phyloP scores from a whole-genome alignment of 2,797 vertebrate species.

The Sebastes kiyomatsui region DNA sequence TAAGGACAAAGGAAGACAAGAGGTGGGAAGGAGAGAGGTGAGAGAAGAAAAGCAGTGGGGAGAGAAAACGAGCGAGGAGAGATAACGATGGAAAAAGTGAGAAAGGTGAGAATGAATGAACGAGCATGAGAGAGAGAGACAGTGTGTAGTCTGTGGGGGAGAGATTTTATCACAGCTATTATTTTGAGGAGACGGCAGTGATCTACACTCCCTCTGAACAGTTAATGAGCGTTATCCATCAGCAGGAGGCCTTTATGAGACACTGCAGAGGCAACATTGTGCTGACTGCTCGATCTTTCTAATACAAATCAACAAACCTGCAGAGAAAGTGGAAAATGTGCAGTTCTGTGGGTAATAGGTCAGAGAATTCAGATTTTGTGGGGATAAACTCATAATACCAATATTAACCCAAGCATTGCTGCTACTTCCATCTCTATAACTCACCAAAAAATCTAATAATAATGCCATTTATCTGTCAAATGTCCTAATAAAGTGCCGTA shows the following conservation, averaged over 20 bases:
- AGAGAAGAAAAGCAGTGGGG: background rate
- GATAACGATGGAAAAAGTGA: conserved; percentile 12
- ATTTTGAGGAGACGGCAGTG: conserved; percentile 71
- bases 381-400: background rate
- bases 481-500: background rate
- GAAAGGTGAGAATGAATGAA: background rate
- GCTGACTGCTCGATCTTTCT: conserved; percentile 65
- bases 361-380: conserved; percentile 7
- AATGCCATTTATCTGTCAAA: background rate
- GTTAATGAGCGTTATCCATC: conserved; percentile 79
- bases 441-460: background rate
- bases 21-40: background rate
- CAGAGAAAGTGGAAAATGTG: conserved; percentile 45
- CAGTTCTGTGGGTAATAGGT: conserved; percentile 34
- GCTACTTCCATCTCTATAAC: background rate
- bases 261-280: conserved; percentile 73
- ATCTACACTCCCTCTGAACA: conserved; percentile 63
- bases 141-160: conserved; percentile 27
- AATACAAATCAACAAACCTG: conserved; percentile 66
- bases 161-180: conserved; percentile 72
- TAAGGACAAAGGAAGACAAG: conserved; percentile 11
- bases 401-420: background rate
- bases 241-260: conserved; percentile 71
- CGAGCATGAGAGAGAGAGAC: background rate
- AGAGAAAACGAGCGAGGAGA: conserved; percentile 1